These are phyloP conservation scores for Pica pica DNA, from an alignment of 2,113 vertebrate species.

Conservation along the genomic window DNA sequence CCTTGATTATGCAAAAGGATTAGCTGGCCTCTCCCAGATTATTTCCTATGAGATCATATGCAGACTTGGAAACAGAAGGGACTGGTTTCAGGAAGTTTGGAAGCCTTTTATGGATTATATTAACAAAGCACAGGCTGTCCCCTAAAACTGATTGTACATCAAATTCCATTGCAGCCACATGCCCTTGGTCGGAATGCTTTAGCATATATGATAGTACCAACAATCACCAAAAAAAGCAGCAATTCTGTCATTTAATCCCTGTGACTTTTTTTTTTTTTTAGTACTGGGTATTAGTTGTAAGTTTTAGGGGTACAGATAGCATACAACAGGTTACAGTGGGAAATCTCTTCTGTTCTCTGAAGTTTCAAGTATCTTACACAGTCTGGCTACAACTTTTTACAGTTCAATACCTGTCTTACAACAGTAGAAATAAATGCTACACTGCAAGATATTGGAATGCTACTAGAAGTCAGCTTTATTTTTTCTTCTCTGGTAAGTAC, in stretches of 20 bases:
- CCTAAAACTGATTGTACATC: conserved; percentile 36
- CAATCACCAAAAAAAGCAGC: background rate
- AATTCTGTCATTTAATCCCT: background rate
- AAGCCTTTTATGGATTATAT: conserved; percentile 35
- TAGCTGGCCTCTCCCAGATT: conserved; percentile 23
- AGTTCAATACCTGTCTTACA: background rate
- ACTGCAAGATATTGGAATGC: background rate
- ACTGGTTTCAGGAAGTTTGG: conserved; percentile 25
- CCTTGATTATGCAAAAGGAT: conserved; percentile 19
- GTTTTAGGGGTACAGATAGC: background rate
- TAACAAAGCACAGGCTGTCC: conserved; percentile 47
- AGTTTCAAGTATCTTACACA: background rate
- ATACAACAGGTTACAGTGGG: background rate
- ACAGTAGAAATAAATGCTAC: background rate
- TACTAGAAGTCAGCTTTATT: background rate
- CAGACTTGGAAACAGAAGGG: conserved; percentile 18
- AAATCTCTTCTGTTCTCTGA: background rate
- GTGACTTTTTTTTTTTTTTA: background rate
- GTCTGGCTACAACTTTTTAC: background rate
- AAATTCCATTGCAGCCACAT: conserved; percentile 17
- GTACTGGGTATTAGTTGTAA: background rate
- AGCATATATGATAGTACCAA: background rate
- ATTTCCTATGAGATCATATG: conserved; percentile 56
- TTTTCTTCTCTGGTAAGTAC: background rate
- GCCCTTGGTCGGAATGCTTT: background rate